Evolutionary conservation across 2,888 invertebrate genomes (phyloP).

Genomic region (Syrista parreyssii): DNA sequence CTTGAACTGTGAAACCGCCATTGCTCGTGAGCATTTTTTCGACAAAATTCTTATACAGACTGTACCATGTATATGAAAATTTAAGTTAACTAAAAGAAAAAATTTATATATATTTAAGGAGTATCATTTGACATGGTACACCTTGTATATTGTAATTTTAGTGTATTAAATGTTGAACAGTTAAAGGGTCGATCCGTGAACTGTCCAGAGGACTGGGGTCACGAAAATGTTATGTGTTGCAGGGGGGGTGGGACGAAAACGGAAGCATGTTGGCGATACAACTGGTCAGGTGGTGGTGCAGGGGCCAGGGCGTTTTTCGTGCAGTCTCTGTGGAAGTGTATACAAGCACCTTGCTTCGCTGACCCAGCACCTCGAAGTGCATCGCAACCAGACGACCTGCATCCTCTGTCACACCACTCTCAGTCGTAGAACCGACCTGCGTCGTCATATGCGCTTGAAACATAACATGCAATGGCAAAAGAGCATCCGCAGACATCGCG

Average conservation of each 20-base stretch:
- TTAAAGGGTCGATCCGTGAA: not conserved
- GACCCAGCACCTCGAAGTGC: constrained; percentile 66
- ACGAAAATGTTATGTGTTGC: constrained; percentile 66
- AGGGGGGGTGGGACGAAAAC: constrained; percentile 66
- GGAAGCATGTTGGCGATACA: constrained; percentile 65
- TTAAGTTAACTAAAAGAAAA: not conserved
- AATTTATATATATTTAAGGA: not conserved
- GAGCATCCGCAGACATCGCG: constrained; percentile 62
- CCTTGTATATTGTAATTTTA: not conserved
- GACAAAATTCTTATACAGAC: too few relatives aligned
- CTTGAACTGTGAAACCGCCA: not conserved
- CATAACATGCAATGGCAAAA: constrained; percentile 66
- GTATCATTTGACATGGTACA: not conserved
- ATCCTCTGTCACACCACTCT: constrained; percentile 65
- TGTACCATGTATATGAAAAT: not conserved
- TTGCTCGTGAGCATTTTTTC: too few relatives aligned
- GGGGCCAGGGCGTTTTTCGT: constrained; percentile 65
- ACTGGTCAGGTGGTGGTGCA: constrained; percentile 66
- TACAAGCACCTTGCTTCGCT: constrained; percentile 66
- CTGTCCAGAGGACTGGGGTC: constrained; percentile 44
- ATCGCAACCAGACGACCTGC: constrained; percentile 66
- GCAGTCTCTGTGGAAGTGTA: constrained; percentile 66
- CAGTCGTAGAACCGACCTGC: constrained; percentile 66
- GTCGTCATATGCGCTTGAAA: constrained; percentile 65
- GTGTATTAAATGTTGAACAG: not conserved